Base-by-base conservation (phyloP, 2,888 invertebrate species). In the Linyphia triangularis region DNA sequence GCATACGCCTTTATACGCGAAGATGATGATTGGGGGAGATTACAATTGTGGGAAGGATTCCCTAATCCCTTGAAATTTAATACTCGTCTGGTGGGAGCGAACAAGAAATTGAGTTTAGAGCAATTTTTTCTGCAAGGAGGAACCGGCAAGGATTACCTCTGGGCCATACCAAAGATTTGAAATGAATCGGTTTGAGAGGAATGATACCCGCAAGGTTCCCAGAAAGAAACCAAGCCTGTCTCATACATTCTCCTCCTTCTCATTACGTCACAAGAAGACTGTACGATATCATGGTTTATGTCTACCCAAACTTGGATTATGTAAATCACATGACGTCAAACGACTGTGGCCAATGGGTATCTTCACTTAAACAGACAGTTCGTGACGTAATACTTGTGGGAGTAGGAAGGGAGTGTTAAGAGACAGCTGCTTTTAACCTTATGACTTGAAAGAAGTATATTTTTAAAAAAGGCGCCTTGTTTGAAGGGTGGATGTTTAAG, bases 51-150 rank as follows among this genome's bases (percentile, higher is more conserved):
- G 28, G 59, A 40, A 24, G 13, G 22, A 28, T 51, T n/a, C 61
- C n/a, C 61, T 77, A 77, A 77, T 77, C 61, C 77, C 24, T n/a
- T 40, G 77, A 61, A 77, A 63, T 77, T 77, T 77, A 61, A 77
- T 77, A 63, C 77, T 63, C 77, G 77, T 40, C 61, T 28, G 77
- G 16, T 10, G 5, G 24, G 59, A 77, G 24, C 13, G 77, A 37
- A 75, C 22, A 63, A 59, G 61, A 77, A 61, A 59, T 77, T 37
- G 37, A 30, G 63, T 63, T 77, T 59, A 63, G 77, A 51, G n/a
- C 16, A 5, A 1, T 7, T 51, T 51, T 51, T 51, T 51, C n/a
- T 5, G 51, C 9, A n/a, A 24, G 30, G 75, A 28, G 51, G 33
- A 63, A 33, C 61, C 61, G 33, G 33, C 37, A 40, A 26, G 63